Evolutionary conservation across 2,797 vertebrate species (phyloP), one percentile per base, ranked within the genome.

Genomic region (Myripristis murdjan): DNA sequence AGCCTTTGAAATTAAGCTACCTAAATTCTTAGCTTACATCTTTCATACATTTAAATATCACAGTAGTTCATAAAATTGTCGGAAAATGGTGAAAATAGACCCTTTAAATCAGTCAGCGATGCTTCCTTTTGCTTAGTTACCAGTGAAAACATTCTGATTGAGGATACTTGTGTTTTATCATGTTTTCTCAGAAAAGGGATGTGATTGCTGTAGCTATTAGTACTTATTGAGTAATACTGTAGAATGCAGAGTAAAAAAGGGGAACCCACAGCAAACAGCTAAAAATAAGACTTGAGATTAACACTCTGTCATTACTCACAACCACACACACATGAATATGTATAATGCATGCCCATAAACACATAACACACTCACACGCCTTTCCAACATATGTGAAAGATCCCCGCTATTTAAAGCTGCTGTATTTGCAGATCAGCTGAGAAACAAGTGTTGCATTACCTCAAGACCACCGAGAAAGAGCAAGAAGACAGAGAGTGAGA

Each of bases 381-480:
- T 93, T 91, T 95, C 91, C 90, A 80, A 88, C 87, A 92, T 37
- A 84, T 87, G 88, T 81, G 8, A 77, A 48, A 63, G 80, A 88
- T 91, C 81, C 83, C 49, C 58, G 76, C 87, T 81, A 87, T 67
- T 68, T 73, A 83, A 89, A 87, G 79, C 65, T 78, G 62, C 48
- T 10, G 56, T 78, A 81, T 89, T 87, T 83, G 81, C 75, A 84
- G 68, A 83, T 86, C 75, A 77, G 58, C 77, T 78, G 75, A 75
- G 79, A 90, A 82, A 83, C 75, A 85, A 87, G 85, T 64, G 22
- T 83, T 83, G 33, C 62, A 64, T 89, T 86, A 87, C 85, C 59
- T 61, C 67, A 11, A 59, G 89, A 91, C 89, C 89, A 87, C 85
- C 79, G 10, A 83, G 82, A 64, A n/a, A n/a, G 64, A 77, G 90